Evolutionary conservation across 2,797 vertebrate species (phyloP).

Genomic region (Remorina albescens): DNA sequence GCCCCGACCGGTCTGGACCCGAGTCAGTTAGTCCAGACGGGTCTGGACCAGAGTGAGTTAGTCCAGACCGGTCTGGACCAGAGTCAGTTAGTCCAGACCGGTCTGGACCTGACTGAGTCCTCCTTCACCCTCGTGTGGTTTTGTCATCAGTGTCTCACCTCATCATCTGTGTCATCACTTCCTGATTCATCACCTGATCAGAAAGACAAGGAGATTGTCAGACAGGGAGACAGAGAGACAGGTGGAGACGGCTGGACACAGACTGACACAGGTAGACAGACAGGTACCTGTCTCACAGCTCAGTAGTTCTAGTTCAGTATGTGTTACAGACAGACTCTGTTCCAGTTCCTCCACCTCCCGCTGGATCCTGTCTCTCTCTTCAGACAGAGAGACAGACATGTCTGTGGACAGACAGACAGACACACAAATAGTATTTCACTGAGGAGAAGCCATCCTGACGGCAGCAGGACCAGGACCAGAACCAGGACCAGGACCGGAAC

Average conservation of each 20-base stretch:
- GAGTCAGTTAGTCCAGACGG: no score
- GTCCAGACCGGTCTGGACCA: no score
- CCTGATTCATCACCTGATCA: conserved; percentile 57
- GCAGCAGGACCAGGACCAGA: no score
- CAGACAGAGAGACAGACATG: conserved; percentile 71
- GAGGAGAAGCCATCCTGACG: no score
- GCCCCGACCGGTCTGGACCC: no score
- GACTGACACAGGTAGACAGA: background rate
- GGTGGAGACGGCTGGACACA: background rate
- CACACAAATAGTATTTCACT: conserved; percentile 4
- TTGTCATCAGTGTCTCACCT: conserved; percentile 39
- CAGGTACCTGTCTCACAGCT: conserved; percentile 69
- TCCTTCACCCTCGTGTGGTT: no score
- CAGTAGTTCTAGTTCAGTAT: conserved; percentile 55
- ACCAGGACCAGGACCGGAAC: no score
- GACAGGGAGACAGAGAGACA: background rate
- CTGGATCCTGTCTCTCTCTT: conserved; percentile 82
- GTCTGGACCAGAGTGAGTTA: no score
- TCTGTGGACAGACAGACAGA: conserved; percentile 25
- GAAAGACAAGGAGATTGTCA: background rate
- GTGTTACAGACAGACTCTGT: conserved; percentile 72
- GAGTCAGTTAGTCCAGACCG: no score
- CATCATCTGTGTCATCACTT: conserved; percentile 22
- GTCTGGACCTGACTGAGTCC: no score
- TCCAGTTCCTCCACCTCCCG: conserved; percentile 86